phyloP scores from a whole-genome alignment of 2,797 vertebrate genomes.

The Enteromius thamalakanensis region DNA sequence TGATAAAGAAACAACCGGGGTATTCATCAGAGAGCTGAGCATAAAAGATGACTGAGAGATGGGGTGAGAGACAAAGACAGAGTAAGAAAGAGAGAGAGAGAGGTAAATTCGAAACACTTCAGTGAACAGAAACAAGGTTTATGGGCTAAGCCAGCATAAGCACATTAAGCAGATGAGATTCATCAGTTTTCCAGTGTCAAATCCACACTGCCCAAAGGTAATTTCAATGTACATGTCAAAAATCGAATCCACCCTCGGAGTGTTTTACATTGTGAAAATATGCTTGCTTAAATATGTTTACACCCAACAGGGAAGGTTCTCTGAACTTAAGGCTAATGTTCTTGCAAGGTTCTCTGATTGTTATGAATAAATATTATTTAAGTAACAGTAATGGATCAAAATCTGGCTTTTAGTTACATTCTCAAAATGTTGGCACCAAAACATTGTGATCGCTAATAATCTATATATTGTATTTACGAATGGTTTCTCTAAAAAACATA shows the following conservation, averaged over 20 bases:
- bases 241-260: background rate
- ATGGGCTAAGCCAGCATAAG: slow-evolving; percentile 79
- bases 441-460: background rate
- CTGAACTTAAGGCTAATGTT: background rate
- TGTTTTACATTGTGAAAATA: background rate
- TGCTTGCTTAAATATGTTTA: slow-evolving; percentile 2
- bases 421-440: background rate
- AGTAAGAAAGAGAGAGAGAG: slow-evolving; percentile 28
- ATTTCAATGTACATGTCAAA: slow-evolving; percentile 30
- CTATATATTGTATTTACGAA: background rate
- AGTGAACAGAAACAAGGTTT: slow-evolving; percentile 83
- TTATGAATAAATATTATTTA: background rate
- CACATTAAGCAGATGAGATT: slow-evolving; percentile 83
- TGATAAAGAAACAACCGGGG: slow-evolving; percentile 62
- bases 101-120: slow-evolving; percentile 78
- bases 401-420: background rate
- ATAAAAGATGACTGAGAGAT: slow-evolving; percentile 30
- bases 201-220: slow-evolving; percentile 75
- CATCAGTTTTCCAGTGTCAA: slow-evolving; percentile 82
- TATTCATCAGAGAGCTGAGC: slow-evolving; percentile 63
- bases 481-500: background rate
- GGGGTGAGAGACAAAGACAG: background rate
- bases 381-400: background rate
- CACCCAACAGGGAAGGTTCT: background rate
- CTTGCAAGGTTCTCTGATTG: background rate